These are phyloP conservation scores for Engraulis encrasicolus DNA, from an alignment of 2,113 vertebrate genomes.

Conservation along the genomic window DNA sequence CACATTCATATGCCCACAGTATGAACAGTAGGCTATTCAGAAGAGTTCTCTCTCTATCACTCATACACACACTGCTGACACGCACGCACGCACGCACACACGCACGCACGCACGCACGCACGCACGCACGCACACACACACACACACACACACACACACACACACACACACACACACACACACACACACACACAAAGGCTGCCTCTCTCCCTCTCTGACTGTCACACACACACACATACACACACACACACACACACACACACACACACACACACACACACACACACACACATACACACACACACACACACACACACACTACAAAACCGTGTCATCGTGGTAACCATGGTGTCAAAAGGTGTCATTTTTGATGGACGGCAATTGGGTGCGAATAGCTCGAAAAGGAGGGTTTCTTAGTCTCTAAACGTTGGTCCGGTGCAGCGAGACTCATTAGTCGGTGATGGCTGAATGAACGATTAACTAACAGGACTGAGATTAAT, in stretches of 20 bases:
- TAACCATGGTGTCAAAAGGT: neutral
- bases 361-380: constrained; percentile 11
- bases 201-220: neutral
- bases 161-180: neutral
- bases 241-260: neutral
- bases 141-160: neutral
- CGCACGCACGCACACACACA: neutral
- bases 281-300: neutral
- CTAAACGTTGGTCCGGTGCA: neutral
- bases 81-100: too few relatives aligned
- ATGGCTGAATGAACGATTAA: constrained; percentile 12
- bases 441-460: neutral
- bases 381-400: neutral
- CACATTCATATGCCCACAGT: too few relatives aligned
- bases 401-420: neutral
- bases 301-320: neutral
- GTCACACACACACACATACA: neutral
- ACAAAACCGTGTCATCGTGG: neutral
- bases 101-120: neutral
- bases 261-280: neutral
- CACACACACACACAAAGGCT: neutral
- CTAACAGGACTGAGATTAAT: constrained; percentile 18
- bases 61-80: too few relatives aligned
- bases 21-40: too few relatives aligned
- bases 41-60: too few relatives aligned